A percentile compares a stretch with the other conserved stretches of the same genome.
phyloP scores from a whole-genome alignment of 2,797 vertebrate genomes.

The Coranthus polyacanthus region DNA sequence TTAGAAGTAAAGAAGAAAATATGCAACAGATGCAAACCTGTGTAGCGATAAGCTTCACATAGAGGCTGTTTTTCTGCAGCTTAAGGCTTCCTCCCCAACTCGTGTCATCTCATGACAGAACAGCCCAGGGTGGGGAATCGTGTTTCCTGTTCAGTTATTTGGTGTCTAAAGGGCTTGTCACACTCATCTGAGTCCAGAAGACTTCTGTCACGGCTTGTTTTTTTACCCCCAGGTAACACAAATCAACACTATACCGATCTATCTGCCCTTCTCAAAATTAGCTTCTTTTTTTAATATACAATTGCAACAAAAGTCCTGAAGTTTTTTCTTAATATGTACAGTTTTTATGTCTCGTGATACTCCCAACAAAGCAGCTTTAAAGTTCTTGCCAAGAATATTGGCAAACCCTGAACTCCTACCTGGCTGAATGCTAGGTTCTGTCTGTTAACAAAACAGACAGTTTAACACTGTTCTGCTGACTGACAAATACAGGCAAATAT shows the following conservation, averaged over 20 bases:
- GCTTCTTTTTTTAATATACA: too few species aligned
- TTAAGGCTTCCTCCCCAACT: slow-evolving; percentile 15
- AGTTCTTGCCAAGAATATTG: too few species aligned
- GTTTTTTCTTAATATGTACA: too few species aligned
- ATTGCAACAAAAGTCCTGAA: too few species aligned
- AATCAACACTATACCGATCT: too few species aligned
- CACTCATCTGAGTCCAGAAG: background rate
- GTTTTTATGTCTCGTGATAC: too few species aligned
- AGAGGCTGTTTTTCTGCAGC: slow-evolving; percentile 17
- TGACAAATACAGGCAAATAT: too few species aligned
- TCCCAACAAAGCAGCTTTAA: too few species aligned
- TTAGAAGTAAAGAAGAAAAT: background rate
- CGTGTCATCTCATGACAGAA: slow-evolving; percentile 16
- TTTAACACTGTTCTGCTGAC: too few species aligned
- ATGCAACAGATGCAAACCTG: background rate
- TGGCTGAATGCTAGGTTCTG: too few species aligned
- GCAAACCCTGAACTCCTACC: too few species aligned
- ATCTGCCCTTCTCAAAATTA: background rate
- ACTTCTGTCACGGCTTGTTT: slow-evolving; percentile 7
- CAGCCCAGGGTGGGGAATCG: slow-evolving; percentile 17
- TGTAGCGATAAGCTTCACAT: background rate
- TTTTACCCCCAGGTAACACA: background rate
- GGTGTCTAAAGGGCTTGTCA: slow-evolving; percentile 20
- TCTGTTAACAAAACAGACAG: too few species aligned
- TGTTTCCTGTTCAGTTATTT: slow-evolving; percentile 20